Evolutionary conservation across 1,140 invertebrate species (phyloP), one percentile per base, ranked within the genome.

Genomic region (Heterodera carotae): DNA sequence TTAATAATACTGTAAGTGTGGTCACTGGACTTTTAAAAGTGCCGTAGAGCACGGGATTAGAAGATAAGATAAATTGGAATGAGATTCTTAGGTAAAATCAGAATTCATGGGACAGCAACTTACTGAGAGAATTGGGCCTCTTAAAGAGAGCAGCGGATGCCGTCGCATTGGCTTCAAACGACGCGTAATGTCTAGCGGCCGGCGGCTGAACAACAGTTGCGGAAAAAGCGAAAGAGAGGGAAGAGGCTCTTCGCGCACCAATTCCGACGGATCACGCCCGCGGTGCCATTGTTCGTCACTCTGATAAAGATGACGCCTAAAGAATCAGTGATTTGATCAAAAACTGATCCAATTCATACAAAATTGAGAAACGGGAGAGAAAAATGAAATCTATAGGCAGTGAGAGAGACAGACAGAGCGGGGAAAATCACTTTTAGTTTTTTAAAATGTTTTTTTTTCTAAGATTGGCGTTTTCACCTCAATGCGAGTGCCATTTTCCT

Each of bases 121-220:
- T 34, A 62, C 36, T 56, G 43, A 39, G 27, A n/a, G 25, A 78
- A 56, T 56, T 56, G 27, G 69, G 8, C 36, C 29, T 64, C 29
- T 31, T 25, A 71, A 71, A n/a, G 29, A 31, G 8, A 71, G 27
- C 27, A 33, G n/a, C 43, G 29, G 69, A 15, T 71, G 60, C 33
- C 22, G 48, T 27, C 79, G 27, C 84, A 85, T 85, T 3, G 82
- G 43, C 59, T 83, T 83, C 31, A 83, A 34, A 33, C 84, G 81
- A 36, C 82, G 69, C 25, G 81, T 82, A n/a, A 84, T 39, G 68
- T 83, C 82, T 10, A 75, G 31, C 27, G 33, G 62, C 3, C 27
- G 62, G 36, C 43, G 72, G 12, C 48, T 33, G 34, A 43, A 15
- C 33, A 74, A 8, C 64, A 74, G 34, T 5, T 59, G 36, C 36